A percentile compares a stretch with the other conserved stretches of the same genome.
phyloP scores from a whole-genome alignment of 2,113 vertebrate species.

The Crotalus tigris region DNA sequence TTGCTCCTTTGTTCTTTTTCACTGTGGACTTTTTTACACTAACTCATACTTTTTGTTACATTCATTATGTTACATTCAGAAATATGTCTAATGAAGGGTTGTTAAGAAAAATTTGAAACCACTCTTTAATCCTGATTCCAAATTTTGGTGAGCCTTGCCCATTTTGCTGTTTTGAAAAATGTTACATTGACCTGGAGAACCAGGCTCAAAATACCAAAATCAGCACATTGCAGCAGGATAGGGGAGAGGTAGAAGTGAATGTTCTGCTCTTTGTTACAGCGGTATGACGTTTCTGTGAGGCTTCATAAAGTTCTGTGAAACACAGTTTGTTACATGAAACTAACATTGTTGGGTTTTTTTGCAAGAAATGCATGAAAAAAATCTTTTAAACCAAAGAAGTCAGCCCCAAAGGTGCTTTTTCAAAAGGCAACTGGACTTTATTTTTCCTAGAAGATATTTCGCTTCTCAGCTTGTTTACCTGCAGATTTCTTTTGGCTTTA shows the following conservation, averaged over 20 bases:
- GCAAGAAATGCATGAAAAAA: background rate
- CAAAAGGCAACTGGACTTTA: background rate
- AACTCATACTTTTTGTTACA: background rate
- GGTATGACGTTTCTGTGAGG: background rate
- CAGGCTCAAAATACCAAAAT: background rate
- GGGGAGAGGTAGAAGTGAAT: background rate
- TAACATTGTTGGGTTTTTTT: background rate
- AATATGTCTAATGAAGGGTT: background rate
- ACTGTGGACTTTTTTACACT: background rate
- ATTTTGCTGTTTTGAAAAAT: background rate
- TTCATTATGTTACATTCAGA: background rate
- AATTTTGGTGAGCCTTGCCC: background rate
- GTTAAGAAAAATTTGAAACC: background rate
- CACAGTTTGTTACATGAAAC: background rate
- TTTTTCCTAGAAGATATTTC: background rate
- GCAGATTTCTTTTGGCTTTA: background rate
- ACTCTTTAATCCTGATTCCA: background rate
- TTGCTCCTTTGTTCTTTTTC: background rate
- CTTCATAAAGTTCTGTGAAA: background rate
- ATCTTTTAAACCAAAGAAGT: background rate
- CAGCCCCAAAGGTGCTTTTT: background rate
- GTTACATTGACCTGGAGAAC: background rate
- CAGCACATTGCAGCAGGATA: background rate
- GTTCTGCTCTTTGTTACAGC: background rate
- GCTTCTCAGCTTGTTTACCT: background rate